Conservation (phyloP, 1,140 invertebrate species). For the Drosophila pectinifera region DNA sequence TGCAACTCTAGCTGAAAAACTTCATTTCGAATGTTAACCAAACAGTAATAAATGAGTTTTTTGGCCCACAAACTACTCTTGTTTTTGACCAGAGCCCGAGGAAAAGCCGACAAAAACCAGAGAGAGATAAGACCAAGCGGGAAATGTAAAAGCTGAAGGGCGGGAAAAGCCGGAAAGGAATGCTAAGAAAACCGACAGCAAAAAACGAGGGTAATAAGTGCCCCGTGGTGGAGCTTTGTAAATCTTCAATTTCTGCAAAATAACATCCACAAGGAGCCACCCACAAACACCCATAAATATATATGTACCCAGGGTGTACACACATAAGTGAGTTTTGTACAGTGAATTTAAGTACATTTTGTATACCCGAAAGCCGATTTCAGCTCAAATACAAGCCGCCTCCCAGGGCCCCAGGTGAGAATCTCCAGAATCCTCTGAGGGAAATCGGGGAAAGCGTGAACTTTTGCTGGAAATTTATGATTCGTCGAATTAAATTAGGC, state of each 20-base stretch:
- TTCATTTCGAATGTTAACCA: slow-evolving; percentile 20
- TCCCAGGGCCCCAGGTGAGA: slow-evolving; percentile 18
- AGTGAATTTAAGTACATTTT: slow-evolving; percentile 46
- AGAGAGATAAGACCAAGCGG: neutral
- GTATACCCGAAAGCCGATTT: slow-evolving; percentile 53
- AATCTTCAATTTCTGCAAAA: slow-evolving; percentile 34
- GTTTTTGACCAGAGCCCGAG: slow-evolving; percentile 14
- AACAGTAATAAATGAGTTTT: slow-evolving; percentile 42
- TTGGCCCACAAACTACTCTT: slow-evolving; percentile 16
- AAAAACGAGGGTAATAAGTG: slow-evolving; percentile 36
- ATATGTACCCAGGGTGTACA: slow-evolving; percentile 10
- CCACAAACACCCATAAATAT: slow-evolving; percentile 4
- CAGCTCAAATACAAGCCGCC: too few species aligned
- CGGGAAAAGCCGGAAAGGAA: neutral
- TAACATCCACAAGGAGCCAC: slow-evolving; percentile 42
- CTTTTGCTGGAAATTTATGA: slow-evolving; percentile 70
- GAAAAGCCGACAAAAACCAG: slow-evolving; percentile 2
- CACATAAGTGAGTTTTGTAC: slow-evolving; percentile 22
- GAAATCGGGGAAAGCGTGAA: slow-evolving; percentile 44
- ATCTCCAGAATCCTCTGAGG: neutral
- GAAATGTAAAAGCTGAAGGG: slow-evolving; percentile 5
- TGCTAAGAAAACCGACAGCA: neutral
- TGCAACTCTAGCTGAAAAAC: neutral
- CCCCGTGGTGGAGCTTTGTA: slow-evolving; percentile 44
- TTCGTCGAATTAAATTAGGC: slow-evolving; percentile 80